Base-by-base conservation (phyloP, 2,113 vertebrate genomes). In the Malurus elegans region DNA sequence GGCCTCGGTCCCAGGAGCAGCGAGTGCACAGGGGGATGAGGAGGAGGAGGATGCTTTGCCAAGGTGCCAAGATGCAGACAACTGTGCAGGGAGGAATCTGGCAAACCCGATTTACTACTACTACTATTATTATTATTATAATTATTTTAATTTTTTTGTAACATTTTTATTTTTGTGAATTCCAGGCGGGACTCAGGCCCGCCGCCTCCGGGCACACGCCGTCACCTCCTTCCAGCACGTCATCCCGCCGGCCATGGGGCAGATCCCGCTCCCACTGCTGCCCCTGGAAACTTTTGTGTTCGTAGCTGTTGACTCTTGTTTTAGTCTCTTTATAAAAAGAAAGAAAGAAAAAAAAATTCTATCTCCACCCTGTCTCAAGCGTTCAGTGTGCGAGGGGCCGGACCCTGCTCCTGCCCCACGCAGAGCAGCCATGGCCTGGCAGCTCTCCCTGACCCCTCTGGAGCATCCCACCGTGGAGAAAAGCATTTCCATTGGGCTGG, bases 81-180 rank as follows among this genome's bases (percentile, higher is more conserved):
- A 40, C 84, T 80, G 90, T 85, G 81, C 88, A 86, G 95, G 83
- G 95, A 96, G 94, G 96, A 93, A 95, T 94, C 92, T 90, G 95
- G 73, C 86, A 90, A 92, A 94, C 96, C 95, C 93, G 25, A 93
- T 92, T 93, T 97, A 95, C 92, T 96, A 96, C 92, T 92, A 90
- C 89, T 94, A 94, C 86, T 90, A 96, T 87, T 94, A 96, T 95
- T 96, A 96, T 96, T 94, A 96, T 96, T 81, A 96, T 96, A 89
- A 95, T 96, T 96, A 96, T 96, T 95, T 97, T 94, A 96, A 95
- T 64, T 93, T 94, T 94, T 96, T 95, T 82, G 96, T 97, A 96
- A 95, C 60, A 45, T 95, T 96, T 96, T 97, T 94, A 92, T 93
- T 96, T 94, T 94, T 57, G 91, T 94, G 94, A 88, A 92, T 87